A percentile compares a stretch with the other conserved stretches of the same genome.
Evolutionary conservation across 2,797 vertebrate genomes (phyloP).

Genomic region (Myioborus melanocephalus): DNA sequence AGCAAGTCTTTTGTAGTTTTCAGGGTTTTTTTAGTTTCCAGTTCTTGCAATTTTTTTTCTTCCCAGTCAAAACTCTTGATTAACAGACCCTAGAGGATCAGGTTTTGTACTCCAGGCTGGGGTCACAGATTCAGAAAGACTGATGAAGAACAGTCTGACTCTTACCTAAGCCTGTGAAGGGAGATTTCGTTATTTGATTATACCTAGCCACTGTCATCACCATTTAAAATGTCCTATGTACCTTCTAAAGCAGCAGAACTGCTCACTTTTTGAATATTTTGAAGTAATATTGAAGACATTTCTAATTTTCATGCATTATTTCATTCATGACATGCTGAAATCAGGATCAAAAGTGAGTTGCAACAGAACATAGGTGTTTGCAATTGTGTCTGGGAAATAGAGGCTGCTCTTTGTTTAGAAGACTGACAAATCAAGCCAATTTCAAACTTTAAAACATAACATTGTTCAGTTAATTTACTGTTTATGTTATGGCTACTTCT

Average conservation of each 20-base stretch:
- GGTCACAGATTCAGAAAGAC: not conserved
- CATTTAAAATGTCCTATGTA: not conserved
- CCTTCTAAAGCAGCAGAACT: not conserved
- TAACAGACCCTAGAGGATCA: not conserved
- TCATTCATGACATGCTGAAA: not conserved
- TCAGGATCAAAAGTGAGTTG: not conserved
- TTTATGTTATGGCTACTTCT: not conserved
- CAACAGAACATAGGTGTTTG: not conserved
- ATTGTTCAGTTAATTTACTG: not conserved
- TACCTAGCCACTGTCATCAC: not conserved
- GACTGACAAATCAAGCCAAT: not conserved
- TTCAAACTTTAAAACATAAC: not conserved
- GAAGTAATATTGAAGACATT: not conserved
- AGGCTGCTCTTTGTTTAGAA: not conserved
- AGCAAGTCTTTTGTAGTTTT: not conserved
- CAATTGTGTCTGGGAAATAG: not conserved
- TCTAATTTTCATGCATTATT: not conserved
- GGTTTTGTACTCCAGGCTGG: not conserved
- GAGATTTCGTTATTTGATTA: not conserved
- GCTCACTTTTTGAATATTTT: not conserved
- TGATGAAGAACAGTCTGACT: not conserved
- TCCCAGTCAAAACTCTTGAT: not conserved
- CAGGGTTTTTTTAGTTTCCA: not conserved
- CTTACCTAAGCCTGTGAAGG: not conserved
- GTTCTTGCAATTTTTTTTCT: not conserved